phyloP scores from a whole-genome alignment of 1,140 invertebrate genomes.

The Callitettix versicolor region DNA sequence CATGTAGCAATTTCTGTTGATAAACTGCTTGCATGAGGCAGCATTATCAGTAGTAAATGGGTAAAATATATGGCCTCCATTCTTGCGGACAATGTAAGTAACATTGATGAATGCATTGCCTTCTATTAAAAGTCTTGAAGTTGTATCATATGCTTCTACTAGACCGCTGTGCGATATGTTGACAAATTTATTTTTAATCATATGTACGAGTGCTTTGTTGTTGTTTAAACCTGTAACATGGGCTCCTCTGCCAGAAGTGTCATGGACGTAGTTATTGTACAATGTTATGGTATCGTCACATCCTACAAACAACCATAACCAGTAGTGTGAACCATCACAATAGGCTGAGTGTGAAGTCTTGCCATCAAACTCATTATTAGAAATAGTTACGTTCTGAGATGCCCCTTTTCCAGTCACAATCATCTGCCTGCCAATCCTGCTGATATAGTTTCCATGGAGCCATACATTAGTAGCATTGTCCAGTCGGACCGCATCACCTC shows the following conservation, averaged over 20 bases:
- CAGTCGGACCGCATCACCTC: constrained; percentile 3
- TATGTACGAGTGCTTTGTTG: neutral
- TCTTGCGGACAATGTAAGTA: neutral
- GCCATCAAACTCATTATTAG: neutral
- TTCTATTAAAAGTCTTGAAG: neutral
- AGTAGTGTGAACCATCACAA: constrained; percentile 4
- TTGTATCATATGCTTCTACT: neutral
- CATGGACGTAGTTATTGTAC: neutral
- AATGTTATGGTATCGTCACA: neutral
- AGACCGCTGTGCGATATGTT: neutral
- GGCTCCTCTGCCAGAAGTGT: neutral
- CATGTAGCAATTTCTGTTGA: neutral
- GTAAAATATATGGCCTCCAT: neutral
- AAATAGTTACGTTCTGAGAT: neutral
- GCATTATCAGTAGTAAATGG: neutral
- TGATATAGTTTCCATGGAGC: neutral
- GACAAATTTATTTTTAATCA: neutral
- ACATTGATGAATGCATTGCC: neutral
- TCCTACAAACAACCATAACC: constrained; percentile 9
- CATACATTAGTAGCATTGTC: neutral
- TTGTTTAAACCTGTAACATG: neutral
- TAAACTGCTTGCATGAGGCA: neutral
- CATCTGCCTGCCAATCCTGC: neutral
- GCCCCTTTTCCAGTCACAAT: neutral
- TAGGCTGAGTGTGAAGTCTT: constrained; percentile 1